Evolutionary conservation across 2,113 vertebrate species (phyloP).

Genomic region (Mungos mungo): DNA sequence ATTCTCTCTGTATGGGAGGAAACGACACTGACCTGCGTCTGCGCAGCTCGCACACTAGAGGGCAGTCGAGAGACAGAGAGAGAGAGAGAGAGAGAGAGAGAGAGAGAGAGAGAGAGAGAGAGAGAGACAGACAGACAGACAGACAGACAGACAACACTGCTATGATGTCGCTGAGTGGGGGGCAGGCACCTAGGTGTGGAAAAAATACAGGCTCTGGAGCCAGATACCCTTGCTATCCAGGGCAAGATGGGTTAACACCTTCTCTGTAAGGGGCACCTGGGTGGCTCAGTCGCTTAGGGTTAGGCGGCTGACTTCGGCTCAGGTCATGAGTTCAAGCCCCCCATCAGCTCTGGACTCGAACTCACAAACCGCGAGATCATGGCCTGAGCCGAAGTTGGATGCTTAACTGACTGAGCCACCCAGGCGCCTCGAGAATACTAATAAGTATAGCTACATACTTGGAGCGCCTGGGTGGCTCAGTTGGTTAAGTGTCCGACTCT

Average conservation of each 20-base stretch:
- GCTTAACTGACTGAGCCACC: no score
- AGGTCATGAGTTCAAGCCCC: no score
- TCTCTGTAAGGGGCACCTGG: background rate
- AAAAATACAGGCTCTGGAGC: conserved; percentile 36
- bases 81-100: no score
- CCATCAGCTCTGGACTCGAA: no score
- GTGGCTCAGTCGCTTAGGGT: no score
- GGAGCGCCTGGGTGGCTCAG: no score
- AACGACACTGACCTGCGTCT: background rate
- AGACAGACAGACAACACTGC: background rate
- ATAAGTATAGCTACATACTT: background rate
- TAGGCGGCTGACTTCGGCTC: no score
- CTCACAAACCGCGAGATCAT: no score
- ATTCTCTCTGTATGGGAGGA: background rate
- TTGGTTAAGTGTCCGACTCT: no score
- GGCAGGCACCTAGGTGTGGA: background rate
- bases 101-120: background rate
- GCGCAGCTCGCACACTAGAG: background rate
- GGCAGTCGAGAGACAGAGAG: background rate
- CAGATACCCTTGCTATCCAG: background rate
- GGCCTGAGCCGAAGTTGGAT: no score
- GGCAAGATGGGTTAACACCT: background rate
- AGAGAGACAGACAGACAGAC: no score
- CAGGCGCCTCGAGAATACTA: background rate
- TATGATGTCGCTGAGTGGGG: background rate